Conservation (phyloP, 2,113 vertebrate genomes). For the Silurus meridionalis region DNA sequence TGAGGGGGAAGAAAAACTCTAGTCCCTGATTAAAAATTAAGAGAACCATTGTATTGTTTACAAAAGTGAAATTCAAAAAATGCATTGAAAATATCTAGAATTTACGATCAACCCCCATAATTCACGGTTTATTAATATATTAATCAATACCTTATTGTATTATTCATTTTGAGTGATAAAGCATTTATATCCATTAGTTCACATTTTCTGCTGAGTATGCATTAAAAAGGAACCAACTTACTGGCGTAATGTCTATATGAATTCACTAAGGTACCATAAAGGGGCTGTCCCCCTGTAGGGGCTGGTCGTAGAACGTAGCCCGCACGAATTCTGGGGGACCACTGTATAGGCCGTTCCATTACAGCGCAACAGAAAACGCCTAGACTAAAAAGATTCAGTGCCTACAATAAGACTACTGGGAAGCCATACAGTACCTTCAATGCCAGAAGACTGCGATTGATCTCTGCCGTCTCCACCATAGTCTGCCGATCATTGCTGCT, state of each 20-base stretch:
- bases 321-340: too few relatives aligned
- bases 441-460: conserved; percentile 94
- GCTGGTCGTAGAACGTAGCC: too few relatives aligned
- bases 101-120: neutral
- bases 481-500: conserved; percentile 86
- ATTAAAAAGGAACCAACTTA: too few relatives aligned
- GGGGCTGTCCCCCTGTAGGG: too few relatives aligned
- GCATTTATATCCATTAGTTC: too few relatives aligned
- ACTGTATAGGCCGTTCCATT: neutral
- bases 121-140: neutral
- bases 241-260: too few relatives aligned
- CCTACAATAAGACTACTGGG: neutral
- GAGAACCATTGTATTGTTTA: neutral
- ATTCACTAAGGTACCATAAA: too few relatives aligned
- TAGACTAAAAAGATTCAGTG: too few relatives aligned
- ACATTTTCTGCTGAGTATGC: too few relatives aligned
- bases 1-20: neutral
- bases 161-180: too few relatives aligned
- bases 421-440: conserved; percentile 80
- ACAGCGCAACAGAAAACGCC: neutral
- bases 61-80: neutral
- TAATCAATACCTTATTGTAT: too few relatives aligned
- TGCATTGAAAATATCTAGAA: neutral
- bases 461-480: conserved; percentile 90
- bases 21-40: neutral